These are phyloP conservation scores for Hypotaenidia okinawae DNA, from an alignment of 2,797 vertebrate species.

Conservation along the genomic window DNA sequence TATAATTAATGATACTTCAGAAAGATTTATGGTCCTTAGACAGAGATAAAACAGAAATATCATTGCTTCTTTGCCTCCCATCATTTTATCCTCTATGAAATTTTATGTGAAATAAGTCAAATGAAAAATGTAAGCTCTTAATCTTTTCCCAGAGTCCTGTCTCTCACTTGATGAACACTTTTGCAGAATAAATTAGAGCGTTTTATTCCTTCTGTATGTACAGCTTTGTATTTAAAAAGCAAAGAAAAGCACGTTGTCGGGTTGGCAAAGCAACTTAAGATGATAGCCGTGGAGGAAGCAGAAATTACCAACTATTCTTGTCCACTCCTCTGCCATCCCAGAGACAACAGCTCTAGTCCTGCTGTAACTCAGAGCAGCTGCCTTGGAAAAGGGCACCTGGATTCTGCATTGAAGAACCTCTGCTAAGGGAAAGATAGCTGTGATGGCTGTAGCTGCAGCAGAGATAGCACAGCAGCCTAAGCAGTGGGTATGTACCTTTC, in stretches of 20 bases:
- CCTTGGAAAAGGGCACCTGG: neutral
- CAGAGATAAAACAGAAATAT: constrained; percentile 78
- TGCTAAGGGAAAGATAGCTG: neutral
- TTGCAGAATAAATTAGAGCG: constrained; percentile 68
- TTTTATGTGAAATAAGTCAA: constrained; percentile 78
- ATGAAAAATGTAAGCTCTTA: constrained; percentile 79
- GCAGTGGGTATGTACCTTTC: neutral
- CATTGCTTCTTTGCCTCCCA: constrained; percentile 70
- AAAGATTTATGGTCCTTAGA: constrained; percentile 75
- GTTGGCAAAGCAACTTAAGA: constrained; percentile 14
- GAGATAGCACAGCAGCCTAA: neutral
- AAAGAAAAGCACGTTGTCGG: constrained; percentile 7
- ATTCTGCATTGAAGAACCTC: neutral
- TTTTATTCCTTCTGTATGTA: constrained; percentile 65
- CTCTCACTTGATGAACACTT: constrained; percentile 74
- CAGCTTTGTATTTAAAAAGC: constrained; percentile 63
- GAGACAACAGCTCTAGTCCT: neutral
- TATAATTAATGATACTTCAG: constrained; percentile 76
- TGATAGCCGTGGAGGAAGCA: neutral
- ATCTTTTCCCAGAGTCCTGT: constrained; percentile 73
- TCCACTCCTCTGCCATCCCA: neutral
- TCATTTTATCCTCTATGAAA: constrained; percentile 78
- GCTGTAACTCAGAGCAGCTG: neutral
- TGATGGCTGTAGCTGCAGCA: neutral
- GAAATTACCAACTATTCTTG: neutral